phyloP scores from a whole-genome alignment of 2,888 invertebrate species.

The Odontocolon sp. region DNA sequence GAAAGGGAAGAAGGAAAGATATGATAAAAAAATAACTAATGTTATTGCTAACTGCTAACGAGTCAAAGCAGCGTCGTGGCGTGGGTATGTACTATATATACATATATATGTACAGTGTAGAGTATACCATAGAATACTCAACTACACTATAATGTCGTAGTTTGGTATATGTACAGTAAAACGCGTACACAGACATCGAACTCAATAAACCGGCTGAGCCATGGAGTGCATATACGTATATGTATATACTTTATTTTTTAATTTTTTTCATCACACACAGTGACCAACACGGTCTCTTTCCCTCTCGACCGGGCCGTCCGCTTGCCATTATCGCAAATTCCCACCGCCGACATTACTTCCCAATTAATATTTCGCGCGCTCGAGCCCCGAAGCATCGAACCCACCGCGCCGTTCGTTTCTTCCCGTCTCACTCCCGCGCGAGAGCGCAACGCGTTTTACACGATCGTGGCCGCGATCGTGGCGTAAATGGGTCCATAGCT shows the following conservation, averaged over 20 bases:
- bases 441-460: slow-evolving; percentile 35
- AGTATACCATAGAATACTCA: no score
- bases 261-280: slow-evolving; percentile 33
- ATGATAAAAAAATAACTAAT: slow-evolving; percentile 79
- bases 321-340: slow-evolving; percentile 72
- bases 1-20: slow-evolving; percentile 62
- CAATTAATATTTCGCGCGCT: slow-evolving; percentile 70
- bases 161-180: not conserved
- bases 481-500: slow-evolving; percentile 51
- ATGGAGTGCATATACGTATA: no score
- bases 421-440: slow-evolving; percentile 17
- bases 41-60: slow-evolving; percentile 79
- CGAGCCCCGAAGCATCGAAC: slow-evolving; percentile 37
- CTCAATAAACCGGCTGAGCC: slow-evolving; percentile 70
- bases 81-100: slow-evolving; percentile 66
- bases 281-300: slow-evolving; percentile 31
- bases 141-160: no score
- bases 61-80: slow-evolving; percentile 71
- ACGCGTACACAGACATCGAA: slow-evolving; percentile 43
- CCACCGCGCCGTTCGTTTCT: slow-evolving; percentile 10
- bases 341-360: slow-evolving; percentile 72
- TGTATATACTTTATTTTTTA: slow-evolving; percentile 66
- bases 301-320: slow-evolving; percentile 18
- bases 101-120: not conserved
- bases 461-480: slow-evolving; percentile 47